Base-by-base conservation (phyloP, 2,797 vertebrate species). In the Danio albolineatus region DNA sequence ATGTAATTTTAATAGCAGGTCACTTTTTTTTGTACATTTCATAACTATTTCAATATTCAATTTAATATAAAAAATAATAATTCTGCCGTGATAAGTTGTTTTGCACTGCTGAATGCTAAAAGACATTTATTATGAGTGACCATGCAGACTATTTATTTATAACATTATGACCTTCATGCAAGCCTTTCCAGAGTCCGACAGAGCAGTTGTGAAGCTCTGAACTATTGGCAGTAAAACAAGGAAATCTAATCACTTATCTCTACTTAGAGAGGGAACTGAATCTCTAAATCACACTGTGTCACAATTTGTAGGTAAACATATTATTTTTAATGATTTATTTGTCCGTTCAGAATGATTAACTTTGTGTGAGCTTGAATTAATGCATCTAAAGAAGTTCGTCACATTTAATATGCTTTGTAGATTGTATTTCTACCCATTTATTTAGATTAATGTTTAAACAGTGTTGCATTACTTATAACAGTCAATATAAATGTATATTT, bases 311-410 rank as follows among this genome's bases (percentile, higher is more conserved):
- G 78, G 85, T 78, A 80, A 87, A 87, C 80, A 86, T 51, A 21
- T 1, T 28, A 3, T 7, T 14, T 41, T 17, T 43, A 43, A 39
- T 6, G 2, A n/a, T 60, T 49, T 78, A 10, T 61, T 10, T 17
- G 71, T 83, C 87, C 85, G 84, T 86, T 78, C 83, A 86, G 83
- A 88, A 86, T 87, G 80, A 83, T 71, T 78, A 10, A 60, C 41
- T 2, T 66, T 2, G 19, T 16, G 16, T 57, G 10, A 64, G 60
- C 44, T 39, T 49, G 21, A 67, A 66, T 66, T 44, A 0, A 48
- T 57, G 28, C 0, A 13, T 12, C 14, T 69, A 17, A 14, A 4
- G 1, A 56, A 72, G 17, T 39, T 7, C 9, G 19, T 56, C 49
- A n/a, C n/a, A 17, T 54, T 16, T 71, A 19, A 17, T 28, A 14